Conservation (phyloP, 2,797 vertebrate genomes). For the Lepus townsendii region DNA sequence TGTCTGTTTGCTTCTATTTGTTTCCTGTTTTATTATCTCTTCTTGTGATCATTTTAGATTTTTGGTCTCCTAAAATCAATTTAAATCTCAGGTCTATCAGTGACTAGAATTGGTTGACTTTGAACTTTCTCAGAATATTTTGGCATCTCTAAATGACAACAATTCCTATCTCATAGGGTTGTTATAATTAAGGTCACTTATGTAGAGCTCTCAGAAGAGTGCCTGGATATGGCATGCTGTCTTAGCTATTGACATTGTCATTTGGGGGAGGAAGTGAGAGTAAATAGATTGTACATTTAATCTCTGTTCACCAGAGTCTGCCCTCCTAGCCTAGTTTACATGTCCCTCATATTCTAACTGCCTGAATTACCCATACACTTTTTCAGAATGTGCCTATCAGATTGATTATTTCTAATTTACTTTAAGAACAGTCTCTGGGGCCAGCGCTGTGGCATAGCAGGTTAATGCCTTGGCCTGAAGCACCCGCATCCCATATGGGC, state of each 20-base stretch:
- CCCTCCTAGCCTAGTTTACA: not conserved
- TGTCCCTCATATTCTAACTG: not conserved
- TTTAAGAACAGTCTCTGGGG: not conserved
- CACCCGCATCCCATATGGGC: too few species aligned
- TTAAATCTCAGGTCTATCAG: not conserved
- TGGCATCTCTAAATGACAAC: not conserved
- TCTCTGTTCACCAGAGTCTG: not conserved
- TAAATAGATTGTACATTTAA: not conserved
- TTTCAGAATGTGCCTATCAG: not conserved
- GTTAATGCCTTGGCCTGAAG: too few species aligned
- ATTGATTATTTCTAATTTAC: constrained; percentile 31
- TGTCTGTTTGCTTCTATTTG: not conserved
- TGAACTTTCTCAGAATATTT: not conserved
- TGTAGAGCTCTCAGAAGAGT: not conserved
- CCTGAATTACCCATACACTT: not conserved
- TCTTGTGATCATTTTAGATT: constrained; percentile 9
- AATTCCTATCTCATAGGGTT: not conserved
- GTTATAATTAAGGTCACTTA: not conserved
- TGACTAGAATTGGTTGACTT: not conserved
- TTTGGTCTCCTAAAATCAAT: constrained; percentile 14
- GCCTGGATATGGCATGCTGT: not conserved
- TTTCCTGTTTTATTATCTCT: not conserved
- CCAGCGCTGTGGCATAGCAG: too few species aligned
- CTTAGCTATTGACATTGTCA: not conserved
- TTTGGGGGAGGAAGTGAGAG: not conserved